Conservation (phyloP, 2,113 vertebrate species). For the Melanocharis versteri region DNA sequence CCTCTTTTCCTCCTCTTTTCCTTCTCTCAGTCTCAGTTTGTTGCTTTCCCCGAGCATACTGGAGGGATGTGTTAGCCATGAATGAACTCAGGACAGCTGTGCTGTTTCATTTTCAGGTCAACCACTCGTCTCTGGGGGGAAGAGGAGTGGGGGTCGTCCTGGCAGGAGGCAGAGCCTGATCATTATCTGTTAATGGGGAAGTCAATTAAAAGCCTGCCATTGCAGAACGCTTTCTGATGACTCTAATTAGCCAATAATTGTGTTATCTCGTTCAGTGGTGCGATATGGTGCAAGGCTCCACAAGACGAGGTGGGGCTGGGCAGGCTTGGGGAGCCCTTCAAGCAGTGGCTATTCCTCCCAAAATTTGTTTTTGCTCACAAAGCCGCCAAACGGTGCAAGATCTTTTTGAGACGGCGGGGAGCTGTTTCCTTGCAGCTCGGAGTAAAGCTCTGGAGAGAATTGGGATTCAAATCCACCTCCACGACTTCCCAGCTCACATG, state of each 20-base stretch:
- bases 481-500: background rate
- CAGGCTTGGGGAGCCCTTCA: background rate
- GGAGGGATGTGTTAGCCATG: background rate
- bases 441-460: background rate
- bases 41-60: background rate
- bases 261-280: conserved; percentile 47
- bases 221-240: conserved; percentile 61
- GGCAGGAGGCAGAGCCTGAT: conserved; percentile 32
- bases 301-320: background rate
- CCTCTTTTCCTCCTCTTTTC: too few species aligned
- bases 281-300: background rate
- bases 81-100: background rate
- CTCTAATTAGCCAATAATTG: conserved; percentile 64
- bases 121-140: background rate
- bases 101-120: conserved; percentile 1
- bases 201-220: conserved; percentile 64
- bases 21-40: background rate
- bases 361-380: rapidly evolving
- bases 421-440: background rate
- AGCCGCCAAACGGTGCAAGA: background rate
- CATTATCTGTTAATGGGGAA: conserved; percentile 61
- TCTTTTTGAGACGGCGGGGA: background rate
- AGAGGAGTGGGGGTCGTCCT: background rate
- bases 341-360: background rate
- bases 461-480: background rate